Percentiles rank a stretch among this genome's conserved stretches.
phyloP scores from a whole-genome alignment of 2,113 vertebrate species.

The Ancistrus triradiatus region DNA sequence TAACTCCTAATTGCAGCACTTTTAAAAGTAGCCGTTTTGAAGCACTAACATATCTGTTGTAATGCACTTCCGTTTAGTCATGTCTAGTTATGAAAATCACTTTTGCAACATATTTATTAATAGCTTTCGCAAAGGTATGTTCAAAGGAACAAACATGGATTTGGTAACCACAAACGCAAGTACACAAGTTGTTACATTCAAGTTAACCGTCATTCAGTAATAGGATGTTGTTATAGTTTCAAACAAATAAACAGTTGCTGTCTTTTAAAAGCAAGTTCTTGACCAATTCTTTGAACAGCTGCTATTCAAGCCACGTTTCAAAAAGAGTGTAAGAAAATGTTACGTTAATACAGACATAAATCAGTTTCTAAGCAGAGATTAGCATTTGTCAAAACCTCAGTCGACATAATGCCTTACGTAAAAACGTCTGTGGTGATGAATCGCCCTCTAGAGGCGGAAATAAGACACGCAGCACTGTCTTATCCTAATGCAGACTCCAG shows the following conservation, averaged over 20 bases:
- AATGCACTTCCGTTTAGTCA: not conserved
- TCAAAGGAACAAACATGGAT: too few species aligned
- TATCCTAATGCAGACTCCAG: not conserved
- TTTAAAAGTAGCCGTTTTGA: not conserved
- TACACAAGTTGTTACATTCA: not conserved
- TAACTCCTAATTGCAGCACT: too few species aligned
- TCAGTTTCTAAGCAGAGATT: not conserved
- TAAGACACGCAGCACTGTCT: not conserved
- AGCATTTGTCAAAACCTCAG: not conserved
- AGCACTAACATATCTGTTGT: not conserved
- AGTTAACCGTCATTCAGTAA: not conserved
- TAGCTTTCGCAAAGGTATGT: not conserved
- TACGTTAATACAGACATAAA: too few species aligned
- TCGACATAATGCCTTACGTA: too few species aligned
- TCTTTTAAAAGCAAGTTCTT: not conserved
- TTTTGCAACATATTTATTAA: not conserved
- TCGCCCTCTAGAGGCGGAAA: slow-evolving; percentile 12
- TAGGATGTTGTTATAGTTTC: not conserved
- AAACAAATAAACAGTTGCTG: not conserved
- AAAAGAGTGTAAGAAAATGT: too few species aligned
- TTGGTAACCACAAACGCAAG: not conserved
- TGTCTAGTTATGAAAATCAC: not conserved
- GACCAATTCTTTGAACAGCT: not conserved
- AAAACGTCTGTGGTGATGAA: not conserved
- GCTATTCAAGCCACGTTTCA: too few species aligned